phyloP scores from a whole-genome alignment of 2,797 vertebrate species.

The Atherinosoma microstoma region DNA sequence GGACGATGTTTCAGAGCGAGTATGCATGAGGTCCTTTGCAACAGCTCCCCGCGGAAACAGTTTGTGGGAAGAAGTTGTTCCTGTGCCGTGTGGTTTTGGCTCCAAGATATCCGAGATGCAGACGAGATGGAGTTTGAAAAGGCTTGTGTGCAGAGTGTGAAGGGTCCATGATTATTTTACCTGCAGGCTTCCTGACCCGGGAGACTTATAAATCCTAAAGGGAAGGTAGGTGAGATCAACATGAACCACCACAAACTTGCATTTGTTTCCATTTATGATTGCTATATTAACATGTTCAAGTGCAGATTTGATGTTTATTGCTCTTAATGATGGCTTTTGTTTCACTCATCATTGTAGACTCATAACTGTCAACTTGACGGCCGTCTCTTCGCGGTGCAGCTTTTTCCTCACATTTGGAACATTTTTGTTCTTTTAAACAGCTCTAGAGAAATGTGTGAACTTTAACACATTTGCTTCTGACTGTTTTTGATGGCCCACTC shows the following conservation, averaged over 20 bases:
- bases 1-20: not conserved
- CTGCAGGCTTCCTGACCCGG: not conserved
- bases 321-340: not conserved
- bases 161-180: not conserved
- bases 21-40: not conserved
- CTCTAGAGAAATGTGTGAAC: not conserved
- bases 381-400: not conserved
- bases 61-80: not conserved
- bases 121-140: not conserved
- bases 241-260: not conserved
- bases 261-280: not conserved
- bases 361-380: not conserved
- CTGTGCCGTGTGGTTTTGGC: not conserved
- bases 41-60: not conserved
- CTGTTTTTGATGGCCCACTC: not conserved
- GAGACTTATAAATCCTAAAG: not conserved
- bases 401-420: not conserved
- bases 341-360: conserved; percentile 1
- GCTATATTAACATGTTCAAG: not conserved
- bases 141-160: not conserved
- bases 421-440: not conserved
- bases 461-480: not conserved
- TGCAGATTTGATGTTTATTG: conserved; percentile 6
- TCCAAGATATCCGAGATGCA: not conserved
- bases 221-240: not conserved